These are phyloP conservation scores for Meloidogyne exigua DNA, from an alignment of 1,140 invertebrate species.

Conservation along the genomic window DNA sequence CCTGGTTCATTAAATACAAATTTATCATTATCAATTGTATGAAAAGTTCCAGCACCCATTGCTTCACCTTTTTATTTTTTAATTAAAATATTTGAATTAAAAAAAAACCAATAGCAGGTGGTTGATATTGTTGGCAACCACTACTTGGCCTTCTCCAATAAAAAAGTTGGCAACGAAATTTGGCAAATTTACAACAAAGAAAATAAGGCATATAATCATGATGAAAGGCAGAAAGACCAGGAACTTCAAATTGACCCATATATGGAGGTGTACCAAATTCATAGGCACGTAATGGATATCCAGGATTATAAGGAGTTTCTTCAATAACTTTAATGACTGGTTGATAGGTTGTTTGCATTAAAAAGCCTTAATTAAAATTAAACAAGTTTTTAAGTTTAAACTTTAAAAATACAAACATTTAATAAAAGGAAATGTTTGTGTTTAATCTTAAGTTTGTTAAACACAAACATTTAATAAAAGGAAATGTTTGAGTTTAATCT, in stretches of 20 bases:
- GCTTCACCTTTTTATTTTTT: slow-evolving; percentile 45
- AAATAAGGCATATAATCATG: slow-evolving; percentile 64
- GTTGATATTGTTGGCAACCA: slow-evolving; percentile 63
- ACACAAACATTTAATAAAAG: too few relatives aligned
- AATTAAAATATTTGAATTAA: background rate
- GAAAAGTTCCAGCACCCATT: slow-evolving; percentile 59
- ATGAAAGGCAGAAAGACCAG: slow-evolving; percentile 59
- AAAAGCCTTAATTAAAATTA: background rate
- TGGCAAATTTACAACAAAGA: slow-evolving; percentile 63
- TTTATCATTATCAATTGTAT: slow-evolving; percentile 62
- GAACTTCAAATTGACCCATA: slow-evolving; percentile 63
- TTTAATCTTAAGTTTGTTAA: too few relatives aligned
- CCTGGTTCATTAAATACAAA: slow-evolving; percentile 64
- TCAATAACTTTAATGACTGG: slow-evolving; percentile 63
- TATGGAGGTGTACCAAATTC: slow-evolving; percentile 63
- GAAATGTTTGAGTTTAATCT: too few relatives aligned
- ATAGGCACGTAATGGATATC: slow-evolving; percentile 59
- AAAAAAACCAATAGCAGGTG: slow-evolving; percentile 53
- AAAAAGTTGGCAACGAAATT: slow-evolving; percentile 62
- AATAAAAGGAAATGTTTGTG: too few relatives aligned
- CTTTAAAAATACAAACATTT: too few relatives aligned
- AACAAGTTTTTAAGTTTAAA: too few relatives aligned
- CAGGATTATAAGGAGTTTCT: slow-evolving; percentile 63
- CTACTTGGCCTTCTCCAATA: slow-evolving; percentile 60
- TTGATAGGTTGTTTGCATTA: slow-evolving; percentile 22